Base-by-base conservation (phyloP, 2,888 invertebrate species). In the Strigamia transsilvanica region DNA sequence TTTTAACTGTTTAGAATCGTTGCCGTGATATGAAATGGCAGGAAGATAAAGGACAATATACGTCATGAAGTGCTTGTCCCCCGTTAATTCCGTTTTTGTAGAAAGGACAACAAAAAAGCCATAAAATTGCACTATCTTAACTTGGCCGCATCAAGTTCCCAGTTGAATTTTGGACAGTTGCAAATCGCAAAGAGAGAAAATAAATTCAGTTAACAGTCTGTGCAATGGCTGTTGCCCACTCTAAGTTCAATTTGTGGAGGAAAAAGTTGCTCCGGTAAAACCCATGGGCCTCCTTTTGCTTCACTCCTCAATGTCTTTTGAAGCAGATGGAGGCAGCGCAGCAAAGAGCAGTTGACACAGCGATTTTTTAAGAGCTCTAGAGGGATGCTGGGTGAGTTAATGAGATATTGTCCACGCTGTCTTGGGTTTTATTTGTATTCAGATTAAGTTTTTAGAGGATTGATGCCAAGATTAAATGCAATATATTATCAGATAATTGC, bases 181-280 rank as follows among this genome's bases (percentile, higher is more conserved):
- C 73, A 73, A 73, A 73, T 73, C 73, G 73, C 32, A 73, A 12
- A 18, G 23, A 73, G 73, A 73, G 73, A 73, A 73, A 73, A 73
- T 73, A 73, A 73, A 73, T 73, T 73, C 73, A 73, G 73, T 73
- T 73, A 73, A 73, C 73, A 73, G 73, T 73, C 73, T 73, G 73
- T 73, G 73, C 73, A 73, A 73, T 73, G 73, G 73, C 73, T 32
- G 32, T 32, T 73, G 73, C 73, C 73, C 73, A 73, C 73, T 73
- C 73, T 73, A 73, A 73, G 27, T 32, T 73, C 73, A 73, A 73
- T 73, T 32, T 73, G 73, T 73, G 73, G 73, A 73, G 73, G 73
- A 32, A 73, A 73, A 73, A 73, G 73, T 73, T 73, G 32, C 73
- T 27, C 73, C 73, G 32, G 73, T 32, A 73, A 73, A 73, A 73